These are phyloP conservation scores for Sorex araneus DNA, from an alignment of 2,113 vertebrate genomes.

Conservation along the genomic window DNA sequence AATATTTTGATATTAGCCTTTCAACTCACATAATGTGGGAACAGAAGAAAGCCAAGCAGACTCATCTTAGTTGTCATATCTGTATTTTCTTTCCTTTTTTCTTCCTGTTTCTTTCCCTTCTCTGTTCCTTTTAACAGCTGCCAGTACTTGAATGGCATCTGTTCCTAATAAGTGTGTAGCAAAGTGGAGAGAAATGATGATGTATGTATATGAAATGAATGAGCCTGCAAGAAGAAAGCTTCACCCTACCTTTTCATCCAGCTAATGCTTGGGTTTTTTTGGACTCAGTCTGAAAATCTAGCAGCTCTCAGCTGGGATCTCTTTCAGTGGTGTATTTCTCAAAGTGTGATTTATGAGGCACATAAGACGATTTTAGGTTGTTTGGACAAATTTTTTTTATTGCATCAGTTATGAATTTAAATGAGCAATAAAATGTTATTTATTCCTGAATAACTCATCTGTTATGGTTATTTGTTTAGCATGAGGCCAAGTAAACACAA, in stretches of 20 bases:
- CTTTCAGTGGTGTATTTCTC: constrained; percentile 7
- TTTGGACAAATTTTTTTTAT: constrained; percentile 1
- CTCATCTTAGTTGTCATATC: constrained; percentile 68
- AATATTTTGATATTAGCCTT: constrained; percentile 89
- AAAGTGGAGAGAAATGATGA: background rate
- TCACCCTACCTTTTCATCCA: background rate
- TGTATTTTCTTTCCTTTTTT: background rate
- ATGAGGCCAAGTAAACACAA: constrained; percentile 20
- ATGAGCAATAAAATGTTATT: constrained; percentile 3
- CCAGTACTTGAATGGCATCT: background rate
- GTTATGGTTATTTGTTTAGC: background rate
- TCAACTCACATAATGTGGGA: constrained; percentile 76
- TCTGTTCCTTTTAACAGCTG: constrained; percentile 61
- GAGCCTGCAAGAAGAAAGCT: background rate
- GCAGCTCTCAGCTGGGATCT: constrained; percentile 21
- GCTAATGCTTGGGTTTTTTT: background rate
- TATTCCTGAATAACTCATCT: constrained; percentile 10
- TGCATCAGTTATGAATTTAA: constrained; percentile 37
- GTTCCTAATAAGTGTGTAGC: background rate
- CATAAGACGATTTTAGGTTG: constrained; percentile 1
- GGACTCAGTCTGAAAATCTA: constrained; percentile 38
- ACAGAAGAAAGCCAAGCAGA: constrained; percentile 67
- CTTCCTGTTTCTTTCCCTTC: background rate
- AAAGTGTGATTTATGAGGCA: background rate
- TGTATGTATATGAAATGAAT: constrained; percentile 24